A percentile compares a stretch with the other conserved stretches of the same genome.
Evolutionary conservation across 2,113 vertebrate species (phyloP).

Genomic region (Lasiurus cinereus): DNA sequence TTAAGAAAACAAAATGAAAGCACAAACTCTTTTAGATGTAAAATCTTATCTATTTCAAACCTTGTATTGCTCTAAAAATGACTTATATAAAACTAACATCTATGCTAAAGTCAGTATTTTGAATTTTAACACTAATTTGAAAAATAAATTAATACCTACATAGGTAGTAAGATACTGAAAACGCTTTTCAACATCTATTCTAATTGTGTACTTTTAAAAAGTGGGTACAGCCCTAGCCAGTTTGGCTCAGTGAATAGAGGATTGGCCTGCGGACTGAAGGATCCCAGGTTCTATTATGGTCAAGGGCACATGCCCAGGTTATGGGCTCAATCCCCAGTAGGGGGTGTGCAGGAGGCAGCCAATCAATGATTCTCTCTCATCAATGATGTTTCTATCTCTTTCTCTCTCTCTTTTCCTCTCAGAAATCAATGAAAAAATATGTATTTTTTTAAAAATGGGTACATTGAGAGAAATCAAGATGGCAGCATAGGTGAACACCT

Average conservation of each 20-base stretch:
- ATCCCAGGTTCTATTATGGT: too few species aligned
- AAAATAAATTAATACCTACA: neutral
- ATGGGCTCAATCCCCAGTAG: too few species aligned
- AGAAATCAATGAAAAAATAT: too few species aligned
- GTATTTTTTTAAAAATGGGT: neutral
- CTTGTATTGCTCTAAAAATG: neutral
- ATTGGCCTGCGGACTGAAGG: too few species aligned
- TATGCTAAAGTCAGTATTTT: neutral
- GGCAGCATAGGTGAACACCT: too few species aligned
- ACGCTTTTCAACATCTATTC: neutral
- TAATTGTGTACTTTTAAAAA: neutral
- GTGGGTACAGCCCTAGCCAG: neutral
- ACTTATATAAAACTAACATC: slow-evolving; percentile 48
- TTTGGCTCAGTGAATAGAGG: too few species aligned
- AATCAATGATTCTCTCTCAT: too few species aligned
- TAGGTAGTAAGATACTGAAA: neutral
- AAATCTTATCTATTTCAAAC: slow-evolving; percentile 29
- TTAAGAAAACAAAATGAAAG: slow-evolving; percentile 65
- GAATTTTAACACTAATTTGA: slow-evolving; percentile 21
- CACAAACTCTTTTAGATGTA: slow-evolving; percentile 8
- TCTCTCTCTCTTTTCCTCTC: too few species aligned
- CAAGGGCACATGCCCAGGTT: too few species aligned
- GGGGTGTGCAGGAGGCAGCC: too few species aligned
- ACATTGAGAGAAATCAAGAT: too few species aligned
- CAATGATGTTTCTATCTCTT: too few species aligned